Evolutionary conservation across 2,797 vertebrate species (phyloP), one percentile per base, ranked within the genome.

Genomic region (Aplochiton taeniatus): DNA sequence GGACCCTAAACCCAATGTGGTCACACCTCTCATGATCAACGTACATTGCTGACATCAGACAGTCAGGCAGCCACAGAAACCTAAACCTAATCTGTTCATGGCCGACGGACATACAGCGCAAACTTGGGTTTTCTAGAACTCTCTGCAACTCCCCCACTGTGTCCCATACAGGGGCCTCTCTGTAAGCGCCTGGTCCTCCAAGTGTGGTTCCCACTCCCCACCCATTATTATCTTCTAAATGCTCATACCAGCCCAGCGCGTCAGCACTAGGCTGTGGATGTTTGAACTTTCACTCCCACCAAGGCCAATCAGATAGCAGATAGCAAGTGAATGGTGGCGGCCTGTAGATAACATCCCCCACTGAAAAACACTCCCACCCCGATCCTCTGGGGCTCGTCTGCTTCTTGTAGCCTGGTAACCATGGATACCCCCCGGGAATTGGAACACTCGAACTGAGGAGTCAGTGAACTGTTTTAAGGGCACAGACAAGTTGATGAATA

Each of bases 341-440:
- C n/a, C 16, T 53, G 51, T 18, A 53, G 18, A 53, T 53, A 52
- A 52, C 18, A 53, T 10, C 17, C 17, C n/a, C 43, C 19, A 19
- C 0, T 11, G n/a, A n/a, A 70, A 20, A 1, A 10, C 54, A 31
- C 46, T 9, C 17, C 18, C 54, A 31, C 46, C 12, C 17, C 8
- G 4, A 7, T 17, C 19, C 46, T 41, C 41, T 46, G n/a, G 31
- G 19, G 45, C 53, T 17, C 20, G 10, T 72, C 53, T 58, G 51
- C 55, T 69, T 66, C 66, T 72, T 67, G 59, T 65, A 16, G 12
- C 1, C 12, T 69, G 16, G 60, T 77, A 51, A 56, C 69, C 57
- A 74, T 71, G 50, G 69, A 67, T 52, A 77, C 67, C 52, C n/a
- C 31, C 47, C 58, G 57, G 41, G 44, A 45, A 49, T 19, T 62